Percentiles rank a stretch among this genome's conserved stretches.
phyloP scores from a whole-genome alignment of 1,140 invertebrate species.

The Dendroctonus ponderosae region DNA sequence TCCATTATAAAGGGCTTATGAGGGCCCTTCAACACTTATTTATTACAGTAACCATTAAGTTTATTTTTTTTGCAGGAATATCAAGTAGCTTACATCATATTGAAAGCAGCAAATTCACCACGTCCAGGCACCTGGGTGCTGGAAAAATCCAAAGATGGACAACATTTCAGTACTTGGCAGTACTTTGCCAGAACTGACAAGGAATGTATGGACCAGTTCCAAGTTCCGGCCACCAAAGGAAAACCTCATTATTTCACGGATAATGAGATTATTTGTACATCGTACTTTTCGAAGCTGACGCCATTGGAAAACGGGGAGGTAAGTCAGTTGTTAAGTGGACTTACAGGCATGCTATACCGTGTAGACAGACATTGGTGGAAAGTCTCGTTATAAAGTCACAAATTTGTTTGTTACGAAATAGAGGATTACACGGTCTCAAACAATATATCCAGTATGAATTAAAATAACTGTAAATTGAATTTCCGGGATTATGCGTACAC shows the following conservation, averaged over 20 bases:
- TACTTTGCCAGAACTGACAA: slow-evolving; percentile 83
- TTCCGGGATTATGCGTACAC: no score
- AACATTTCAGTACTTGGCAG: slow-evolving; percentile 76
- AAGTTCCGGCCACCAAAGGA: slow-evolving; percentile 64
- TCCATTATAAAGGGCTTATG: no score
- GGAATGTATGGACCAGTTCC: slow-evolving; percentile 82
- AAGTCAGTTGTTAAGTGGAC: slow-evolving; percentile 17
- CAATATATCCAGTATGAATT: no score
- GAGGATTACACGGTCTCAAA: no score
- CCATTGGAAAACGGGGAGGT: slow-evolving; percentile 88
- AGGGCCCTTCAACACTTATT: no score
- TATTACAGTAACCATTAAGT: not conserved
- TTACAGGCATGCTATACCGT: no score
- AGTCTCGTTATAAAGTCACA: not conserved
- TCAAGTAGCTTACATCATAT: slow-evolving; percentile 86
- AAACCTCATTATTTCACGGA: slow-evolving; percentile 73
- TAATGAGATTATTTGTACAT: slow-evolving; percentile 84
- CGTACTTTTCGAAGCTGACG: slow-evolving; percentile 75
- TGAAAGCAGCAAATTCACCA: slow-evolving; percentile 87
- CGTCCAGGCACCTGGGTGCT: slow-evolving; percentile 89
- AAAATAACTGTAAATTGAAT: no score
- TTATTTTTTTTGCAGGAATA: slow-evolving; percentile 69
- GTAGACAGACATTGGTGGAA: no score
- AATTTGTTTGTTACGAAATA: not conserved
- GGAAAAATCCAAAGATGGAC: slow-evolving; percentile 77